phyloP scores from a whole-genome alignment of 2,797 vertebrate genomes.

The Chelonia mydas region DNA sequence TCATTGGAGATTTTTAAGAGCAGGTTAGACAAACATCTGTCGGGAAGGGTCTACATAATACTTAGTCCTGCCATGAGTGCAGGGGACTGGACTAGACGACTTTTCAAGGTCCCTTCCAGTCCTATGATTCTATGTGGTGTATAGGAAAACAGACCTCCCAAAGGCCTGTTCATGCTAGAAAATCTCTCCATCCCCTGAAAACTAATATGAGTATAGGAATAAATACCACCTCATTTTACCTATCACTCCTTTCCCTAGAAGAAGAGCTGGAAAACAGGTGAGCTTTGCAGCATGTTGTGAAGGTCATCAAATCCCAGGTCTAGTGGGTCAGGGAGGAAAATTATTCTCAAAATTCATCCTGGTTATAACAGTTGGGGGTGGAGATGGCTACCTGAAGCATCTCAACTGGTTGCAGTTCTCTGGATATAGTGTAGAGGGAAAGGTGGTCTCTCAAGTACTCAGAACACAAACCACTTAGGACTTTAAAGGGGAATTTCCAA shows the following conservation, averaged over 20 bases:
- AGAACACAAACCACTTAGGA: not conserved
- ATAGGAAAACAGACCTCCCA: not conserved
- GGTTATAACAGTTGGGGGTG: not conserved
- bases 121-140: no score
- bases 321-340: not conserved
- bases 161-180: not conserved
- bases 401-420: not conserved
- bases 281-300: not conserved
- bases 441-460: not conserved
- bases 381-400: not conserved
- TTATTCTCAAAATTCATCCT: fast-evolving
- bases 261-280: fast-evolving
- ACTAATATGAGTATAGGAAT: not conserved
- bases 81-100: no score
- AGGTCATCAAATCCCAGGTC: not conserved
- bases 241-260: not conserved
- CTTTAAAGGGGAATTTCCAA: conserved; percentile 23
- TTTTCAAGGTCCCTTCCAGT: no score
- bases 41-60: no score
- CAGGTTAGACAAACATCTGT: no score
- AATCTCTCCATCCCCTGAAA: not conserved
- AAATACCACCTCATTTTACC: not conserved
- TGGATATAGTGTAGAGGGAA: not conserved
- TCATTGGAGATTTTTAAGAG: no score
- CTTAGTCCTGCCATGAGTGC: no score